Conservation (phyloP, 2,888 invertebrate genomes). For the Mythimna lalbum region DNA sequence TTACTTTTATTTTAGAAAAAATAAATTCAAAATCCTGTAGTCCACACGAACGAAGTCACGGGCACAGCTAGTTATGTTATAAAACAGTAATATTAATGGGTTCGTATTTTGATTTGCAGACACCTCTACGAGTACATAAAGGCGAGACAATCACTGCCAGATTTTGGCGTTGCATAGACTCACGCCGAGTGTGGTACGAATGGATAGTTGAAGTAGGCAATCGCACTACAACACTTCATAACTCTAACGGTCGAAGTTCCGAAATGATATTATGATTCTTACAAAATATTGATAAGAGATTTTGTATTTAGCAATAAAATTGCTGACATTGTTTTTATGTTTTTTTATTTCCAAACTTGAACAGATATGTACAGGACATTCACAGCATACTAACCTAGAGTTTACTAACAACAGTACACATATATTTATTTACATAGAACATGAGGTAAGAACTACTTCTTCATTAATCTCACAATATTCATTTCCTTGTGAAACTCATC, state of each 20-base stretch:
- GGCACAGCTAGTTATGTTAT: too few relatives aligned
- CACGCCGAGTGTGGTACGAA: slow-evolving; percentile 98
- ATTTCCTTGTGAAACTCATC: slow-evolving; percentile 95
- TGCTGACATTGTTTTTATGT: slow-evolving; percentile 30
- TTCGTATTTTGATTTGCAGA: slow-evolving; percentile 82
- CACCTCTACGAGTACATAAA: slow-evolving; percentile 93
- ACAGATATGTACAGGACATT: slow-evolving; percentile 9
- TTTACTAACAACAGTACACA: not conserved
- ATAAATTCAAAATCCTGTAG: too few relatives aligned
- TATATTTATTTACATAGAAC: slow-evolving; percentile 9
- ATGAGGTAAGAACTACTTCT: slow-evolving; percentile 58
- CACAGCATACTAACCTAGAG: slow-evolving; percentile 23
- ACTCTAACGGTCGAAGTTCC: slow-evolving; percentile 83
- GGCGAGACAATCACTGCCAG: slow-evolving; percentile 94
- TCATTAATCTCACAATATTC: slow-evolving; percentile 92
- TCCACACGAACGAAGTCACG: too few relatives aligned
- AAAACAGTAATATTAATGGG: not conserved
- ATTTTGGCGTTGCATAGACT: slow-evolving; percentile 96
- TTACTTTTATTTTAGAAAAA: too few relatives aligned
- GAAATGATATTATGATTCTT: slow-evolving; percentile 84
- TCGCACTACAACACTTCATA: slow-evolving; percentile 79
- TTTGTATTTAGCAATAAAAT: slow-evolving; percentile 50
- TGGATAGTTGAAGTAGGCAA: slow-evolving; percentile 92
- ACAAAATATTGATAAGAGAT: slow-evolving; percentile 18
- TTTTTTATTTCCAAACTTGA: slow-evolving; percentile 34